Conservation (phyloP, 1,140 invertebrate species). For the Goniozus legneri region DNA sequence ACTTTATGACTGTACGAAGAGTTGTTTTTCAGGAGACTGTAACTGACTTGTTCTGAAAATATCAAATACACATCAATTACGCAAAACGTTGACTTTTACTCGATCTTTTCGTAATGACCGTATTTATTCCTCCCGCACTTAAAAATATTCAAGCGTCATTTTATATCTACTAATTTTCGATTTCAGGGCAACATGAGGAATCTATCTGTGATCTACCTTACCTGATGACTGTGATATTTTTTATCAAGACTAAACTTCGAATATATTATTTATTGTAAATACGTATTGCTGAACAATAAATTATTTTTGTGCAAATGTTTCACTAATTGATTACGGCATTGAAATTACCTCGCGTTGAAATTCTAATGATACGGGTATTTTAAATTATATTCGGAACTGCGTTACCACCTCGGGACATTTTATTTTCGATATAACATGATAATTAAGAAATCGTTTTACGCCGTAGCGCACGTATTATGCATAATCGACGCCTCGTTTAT, state of each 20-base stretch:
- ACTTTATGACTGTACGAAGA: constrained; percentile 39
- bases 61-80: constrained; percentile 43
- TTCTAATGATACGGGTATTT: too few relatives aligned
- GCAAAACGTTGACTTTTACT: constrained; percentile 32
- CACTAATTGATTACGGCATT: too few relatives aligned
- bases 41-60: constrained; percentile 39
- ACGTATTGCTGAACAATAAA: neutral
- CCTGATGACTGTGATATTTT: constrained; percentile 51
- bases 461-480: too few relatives aligned
- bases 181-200: constrained; percentile 42
- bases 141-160: too few relatives aligned
- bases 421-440: too few relatives aligned
- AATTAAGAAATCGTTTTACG: too few relatives aligned
- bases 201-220: constrained; percentile 35
- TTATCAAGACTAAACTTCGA: constrained; percentile 15
- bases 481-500: constrained; percentile 1
- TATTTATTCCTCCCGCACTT: too few relatives aligned
- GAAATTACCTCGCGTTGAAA: too few relatives aligned
- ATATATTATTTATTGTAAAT: constrained; percentile 23
- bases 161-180: constrained; percentile 30
- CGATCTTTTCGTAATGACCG: constrained; percentile 23
- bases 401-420: too few relatives aligned
- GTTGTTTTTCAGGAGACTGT: constrained; percentile 38
- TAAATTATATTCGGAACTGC: too few relatives aligned
- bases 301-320: neutral